Conservation (phyloP, 2,888 invertebrate species). For the Lamellibrachia columna region DNA sequence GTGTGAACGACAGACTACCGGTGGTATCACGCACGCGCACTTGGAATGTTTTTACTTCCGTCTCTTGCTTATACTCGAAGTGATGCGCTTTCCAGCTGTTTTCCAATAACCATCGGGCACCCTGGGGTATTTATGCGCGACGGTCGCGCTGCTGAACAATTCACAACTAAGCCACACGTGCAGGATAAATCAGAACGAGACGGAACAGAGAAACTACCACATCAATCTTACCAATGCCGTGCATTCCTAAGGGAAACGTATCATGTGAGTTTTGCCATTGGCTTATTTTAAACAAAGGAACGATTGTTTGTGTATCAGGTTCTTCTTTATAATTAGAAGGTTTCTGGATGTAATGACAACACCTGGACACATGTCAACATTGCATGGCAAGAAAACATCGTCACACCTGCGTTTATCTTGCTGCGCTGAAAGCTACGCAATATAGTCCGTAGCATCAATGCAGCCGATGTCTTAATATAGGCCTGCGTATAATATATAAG, state of each 20-base stretch:
- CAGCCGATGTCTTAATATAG: no score
- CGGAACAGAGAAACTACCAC: background rate
- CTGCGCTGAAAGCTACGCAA: background rate
- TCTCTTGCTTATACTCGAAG: background rate
- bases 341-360: background rate
- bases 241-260: background rate
- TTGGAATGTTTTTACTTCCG: constrained; percentile 8
- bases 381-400: background rate
- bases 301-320: background rate
- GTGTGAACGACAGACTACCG: background rate
- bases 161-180: background rate
- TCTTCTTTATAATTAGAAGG: background rate
- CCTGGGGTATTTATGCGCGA: background rate
- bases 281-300: background rate
- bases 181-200: background rate
- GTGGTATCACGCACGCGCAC: background rate
- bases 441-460: no score
- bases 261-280: background rate
- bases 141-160: background rate
- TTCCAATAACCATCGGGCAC: background rate
- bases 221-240: background rate
- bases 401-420: background rate
- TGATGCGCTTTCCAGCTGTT: background rate
- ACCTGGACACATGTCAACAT: no score
- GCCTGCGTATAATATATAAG: no score